Evolutionary conservation across 92 coral and sea anemone genomes (phyloP), one percentile per base, ranked within the genome.

Genomic region (Siderastrea radians): DNA sequence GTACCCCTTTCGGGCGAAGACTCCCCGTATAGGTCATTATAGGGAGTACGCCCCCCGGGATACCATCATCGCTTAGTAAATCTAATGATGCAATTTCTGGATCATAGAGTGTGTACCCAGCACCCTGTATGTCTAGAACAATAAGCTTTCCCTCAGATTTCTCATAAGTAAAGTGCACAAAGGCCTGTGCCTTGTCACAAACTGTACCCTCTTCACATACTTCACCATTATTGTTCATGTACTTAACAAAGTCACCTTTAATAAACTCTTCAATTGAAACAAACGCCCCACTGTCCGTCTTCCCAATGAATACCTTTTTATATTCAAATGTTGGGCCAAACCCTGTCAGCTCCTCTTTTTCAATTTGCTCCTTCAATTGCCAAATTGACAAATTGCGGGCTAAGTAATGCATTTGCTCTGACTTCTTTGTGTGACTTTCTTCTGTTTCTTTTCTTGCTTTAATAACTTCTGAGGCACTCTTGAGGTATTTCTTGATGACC

Each of bases 311-410:
- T 6, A 92, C 93, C 67, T 63, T 48, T 58, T 82, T 84, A 60
- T 88, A 88, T 63, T 72, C 69, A 88, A 94, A 94, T 53, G 93
- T 84, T 54, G 81, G 73, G 45, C 93, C 94, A 93, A 86, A 93
- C 51, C 81, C 84, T 12, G 51, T 54, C 73, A 83, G 26, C 60
- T 72, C 50, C 73, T 92, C 77, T 81, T 79, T 72, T 77, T 17
- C 72, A 15, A 92, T 80, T 79, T 84, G 76, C 58, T 92, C 81
- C 75, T 64, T 72, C 66, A 92, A 85, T 53, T 88, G 95, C n/a
- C 71, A 72, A n/a, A n/a, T n/a, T 12, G 95, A 91, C 85, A 92
- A 92, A 74, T 89, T 92, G 74, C 83, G 70, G 62, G 92, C 92
- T 53, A 91, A 75, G 55, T 87, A 66, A 52, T 91, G 92, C 75